A percentile compares a stretch with the other conserved stretches of the same genome.
Conservation (phyloP, 2,113 vertebrate species). For the Gobiocypris rarus region DNA sequence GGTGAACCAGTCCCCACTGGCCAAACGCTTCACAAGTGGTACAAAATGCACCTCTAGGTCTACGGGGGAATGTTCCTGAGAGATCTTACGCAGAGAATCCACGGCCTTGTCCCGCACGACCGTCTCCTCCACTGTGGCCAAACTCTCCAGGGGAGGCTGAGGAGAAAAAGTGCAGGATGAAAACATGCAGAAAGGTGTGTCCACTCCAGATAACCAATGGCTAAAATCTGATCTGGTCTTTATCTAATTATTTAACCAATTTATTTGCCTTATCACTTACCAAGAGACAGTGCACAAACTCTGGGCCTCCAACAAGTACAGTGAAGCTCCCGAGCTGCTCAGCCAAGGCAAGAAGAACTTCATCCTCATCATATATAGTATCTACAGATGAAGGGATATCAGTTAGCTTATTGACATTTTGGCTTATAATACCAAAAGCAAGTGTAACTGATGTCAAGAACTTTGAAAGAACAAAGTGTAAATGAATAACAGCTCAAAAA, state of each 20-base stretch:
- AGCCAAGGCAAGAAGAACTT: slow-evolving; percentile 88
- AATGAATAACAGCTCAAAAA: not conserved
- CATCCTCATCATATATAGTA: slow-evolving; percentile 93
- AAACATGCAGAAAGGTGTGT: not conserved
- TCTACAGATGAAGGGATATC: slow-evolving; percentile 68
- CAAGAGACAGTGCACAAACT: slow-evolving; percentile 89
- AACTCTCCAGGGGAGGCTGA: slow-evolving; percentile 89
- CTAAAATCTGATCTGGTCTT: not conserved
- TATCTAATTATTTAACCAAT: not conserved
- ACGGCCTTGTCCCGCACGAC: slow-evolving; percentile 91
- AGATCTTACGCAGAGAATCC: slow-evolving; percentile 89
- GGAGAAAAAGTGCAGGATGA: not conserved
- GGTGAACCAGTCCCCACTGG: slow-evolving; percentile 92
- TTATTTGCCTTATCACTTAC: slow-evolving; percentile 67
- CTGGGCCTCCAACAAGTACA: slow-evolving; percentile 87
- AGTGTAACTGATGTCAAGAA: not conserved
- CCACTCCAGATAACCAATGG: not conserved
- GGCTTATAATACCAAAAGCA: not conserved
- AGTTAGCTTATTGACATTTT: not conserved
- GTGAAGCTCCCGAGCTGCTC: slow-evolving; percentile 92
- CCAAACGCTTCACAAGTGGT: slow-evolving; percentile 88
- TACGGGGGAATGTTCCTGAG: slow-evolving; percentile 86
- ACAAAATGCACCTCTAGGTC: slow-evolving; percentile 92
- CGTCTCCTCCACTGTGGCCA: slow-evolving; percentile 91
- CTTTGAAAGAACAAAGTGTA: not conserved